Evolutionary conservation across 2,113 vertebrate genomes (phyloP).

Genomic region (Pelecanus crispus): DNA sequence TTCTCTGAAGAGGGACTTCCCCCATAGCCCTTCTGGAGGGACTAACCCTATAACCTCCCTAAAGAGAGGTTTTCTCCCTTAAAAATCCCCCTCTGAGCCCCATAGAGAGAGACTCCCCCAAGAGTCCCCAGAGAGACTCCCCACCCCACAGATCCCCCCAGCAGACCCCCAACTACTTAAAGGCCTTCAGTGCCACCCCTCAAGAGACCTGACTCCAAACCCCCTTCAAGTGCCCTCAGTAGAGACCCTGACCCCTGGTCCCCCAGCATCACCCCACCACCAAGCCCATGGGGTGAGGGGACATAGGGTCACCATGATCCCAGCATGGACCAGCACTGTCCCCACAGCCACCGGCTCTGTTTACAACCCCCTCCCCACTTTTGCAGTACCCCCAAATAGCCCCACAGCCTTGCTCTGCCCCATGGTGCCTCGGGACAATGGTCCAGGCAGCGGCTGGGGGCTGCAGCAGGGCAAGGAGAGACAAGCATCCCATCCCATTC

Average conservation of each 20-base stretch:
- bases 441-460: fast-evolving
- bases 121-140: not conserved
- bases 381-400: not conserved
- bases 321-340: not conserved
- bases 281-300: fast-evolving
- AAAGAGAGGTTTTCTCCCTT: not conserved
- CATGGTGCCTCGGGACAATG: fast-evolving
- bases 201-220: not conserved
- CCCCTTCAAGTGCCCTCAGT: not conserved
- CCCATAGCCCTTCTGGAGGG: not conserved
- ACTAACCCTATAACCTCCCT: not conserved
- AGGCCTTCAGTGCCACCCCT: not conserved
- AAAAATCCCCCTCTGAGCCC: not conserved
- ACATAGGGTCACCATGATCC: not conserved
- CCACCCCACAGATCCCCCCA: not conserved
- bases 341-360: not conserved
- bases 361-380: not conserved
- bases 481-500: not conserved
- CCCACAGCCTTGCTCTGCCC: not conserved
- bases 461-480: not conserved
- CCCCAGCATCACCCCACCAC: not conserved
- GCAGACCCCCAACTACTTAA: not conserved
- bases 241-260: not conserved
- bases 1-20: not conserved
- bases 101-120: not conserved